Conservation (phyloP, 2,888 invertebrate genomes). For the Nipponacmea schrenckii region DNA sequence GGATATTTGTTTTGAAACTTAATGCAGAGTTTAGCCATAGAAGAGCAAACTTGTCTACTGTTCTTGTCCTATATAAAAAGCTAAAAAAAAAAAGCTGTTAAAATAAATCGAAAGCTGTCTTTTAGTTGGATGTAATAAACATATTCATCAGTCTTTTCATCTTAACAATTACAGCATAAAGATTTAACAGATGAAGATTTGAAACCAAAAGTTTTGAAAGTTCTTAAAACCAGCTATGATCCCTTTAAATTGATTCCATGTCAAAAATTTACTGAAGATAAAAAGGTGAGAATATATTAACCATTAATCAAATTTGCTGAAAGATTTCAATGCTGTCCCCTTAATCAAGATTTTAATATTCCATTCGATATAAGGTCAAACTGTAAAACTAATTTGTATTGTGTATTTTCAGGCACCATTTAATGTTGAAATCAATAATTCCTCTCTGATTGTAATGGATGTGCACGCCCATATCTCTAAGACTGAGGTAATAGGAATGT, state of each 20-base stretch:
- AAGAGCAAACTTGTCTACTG: too few species aligned
- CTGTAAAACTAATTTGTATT: too few species aligned
- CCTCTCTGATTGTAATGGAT: slow-evolving; percentile 77
- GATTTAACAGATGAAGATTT: slow-evolving; percentile 15
- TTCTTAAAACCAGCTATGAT: slow-evolving; percentile 47
- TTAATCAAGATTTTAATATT: too few species aligned
- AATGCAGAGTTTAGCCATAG: too few species aligned
- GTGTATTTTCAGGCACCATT: slow-evolving; percentile 74
- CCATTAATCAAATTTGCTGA: not conserved
- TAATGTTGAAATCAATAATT: slow-evolving; percentile 73
- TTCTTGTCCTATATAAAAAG: too few species aligned
- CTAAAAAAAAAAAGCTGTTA: too few species aligned
- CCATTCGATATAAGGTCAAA: too few species aligned
- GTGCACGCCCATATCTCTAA: slow-evolving; percentile 78
- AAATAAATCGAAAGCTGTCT: too few species aligned
- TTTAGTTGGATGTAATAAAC: too few species aligned
- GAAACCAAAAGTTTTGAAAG: slow-evolving; percentile 22
- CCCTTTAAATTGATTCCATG: slow-evolving; percentile 75
- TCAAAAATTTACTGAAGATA: slow-evolving; percentile 72
- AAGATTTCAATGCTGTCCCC: not conserved
- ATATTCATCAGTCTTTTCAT: too few species aligned
- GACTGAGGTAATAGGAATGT: slow-evolving; percentile 80
- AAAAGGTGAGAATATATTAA: slow-evolving; percentile 70
- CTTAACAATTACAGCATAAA: slow-evolving; percentile 30
- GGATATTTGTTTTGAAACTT: too few species aligned